Evolutionary conservation across 1,140 invertebrate species (phyloP), one percentile per base, ranked within the genome.

Genomic region (Schlechtendalia chinensis): DNA sequence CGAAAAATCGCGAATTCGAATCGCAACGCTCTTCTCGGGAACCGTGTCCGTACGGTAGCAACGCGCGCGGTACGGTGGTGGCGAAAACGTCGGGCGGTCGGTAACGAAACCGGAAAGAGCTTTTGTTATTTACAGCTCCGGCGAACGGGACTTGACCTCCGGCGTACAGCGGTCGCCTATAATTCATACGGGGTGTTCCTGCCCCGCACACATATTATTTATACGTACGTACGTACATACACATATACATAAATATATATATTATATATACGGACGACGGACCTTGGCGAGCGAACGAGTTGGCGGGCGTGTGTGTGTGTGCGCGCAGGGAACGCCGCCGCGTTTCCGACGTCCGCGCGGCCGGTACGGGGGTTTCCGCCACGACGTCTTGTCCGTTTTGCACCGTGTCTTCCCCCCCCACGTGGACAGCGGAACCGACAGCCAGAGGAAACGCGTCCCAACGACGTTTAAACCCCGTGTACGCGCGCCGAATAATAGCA

Each of bases 91-190:
- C 0, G 19, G 27, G 63, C 11, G 63, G 32, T n/a, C 22, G 11
- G 63, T n/a, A 14, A 50, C 22, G 22, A 50, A 47, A 10, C 67
- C 67, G 67, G 67, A 69, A 69, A 69, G 45, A 50, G 67, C 67
- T 69, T 69, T 69, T 69, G 67, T 69, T 69, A 69, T 69, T 69
- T 69, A 69, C 67, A 50, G 45, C 67, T 50, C 45, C 50, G 45
- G 67, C 67, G 22, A 69, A 69, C 39, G 67, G 50, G 67, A 69
- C 39, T 69, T 69, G 67, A 69, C 67, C 67, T 69, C 67, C 45
- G 45, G 22, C 24, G 24, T 16, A 12, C 10, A 39, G 67, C 22
- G 67, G 39, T 50, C 45, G 67, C 12, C 67, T 47, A 69, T 69
- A 69, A 50, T 50, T 69, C 45, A 50, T 50, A 50, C 16, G 5